phyloP scores from a whole-genome alignment of 1,140 invertebrate species.

The Drosophila parabipectinata region DNA sequence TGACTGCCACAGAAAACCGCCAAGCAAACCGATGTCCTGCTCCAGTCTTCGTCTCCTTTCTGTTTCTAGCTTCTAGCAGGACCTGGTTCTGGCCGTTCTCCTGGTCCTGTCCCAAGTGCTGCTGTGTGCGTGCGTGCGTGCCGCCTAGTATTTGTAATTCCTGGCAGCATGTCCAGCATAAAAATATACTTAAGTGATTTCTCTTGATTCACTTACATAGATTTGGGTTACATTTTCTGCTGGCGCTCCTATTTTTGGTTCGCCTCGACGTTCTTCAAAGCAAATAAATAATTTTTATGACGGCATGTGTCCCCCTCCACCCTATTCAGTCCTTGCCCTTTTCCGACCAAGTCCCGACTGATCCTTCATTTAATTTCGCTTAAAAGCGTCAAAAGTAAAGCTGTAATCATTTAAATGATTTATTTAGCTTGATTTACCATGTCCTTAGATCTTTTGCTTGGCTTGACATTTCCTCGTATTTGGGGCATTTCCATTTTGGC shows the following conservation, averaged over 20 bases:
- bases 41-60: slow-evolving; percentile 8
- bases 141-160: slow-evolving; percentile 77
- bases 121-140: slow-evolving; percentile 65
- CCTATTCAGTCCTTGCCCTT: slow-evolving; percentile 3
- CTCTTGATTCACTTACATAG: slow-evolving; percentile 82
- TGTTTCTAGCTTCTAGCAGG: slow-evolving; percentile 9
- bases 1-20: slow-evolving; percentile 68
- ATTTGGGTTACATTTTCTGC: slow-evolving; percentile 78
- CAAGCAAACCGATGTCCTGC: slow-evolving; percentile 43
- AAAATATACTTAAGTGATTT: slow-evolving; percentile 83
- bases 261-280: slow-evolving; percentile 51
- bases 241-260: slow-evolving; percentile 49
- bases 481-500: slow-evolving; percentile 21
- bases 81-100: neutral
- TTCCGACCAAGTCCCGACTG: slow-evolving; percentile 17
- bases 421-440: slow-evolving; percentile 77
- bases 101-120: slow-evolving; percentile 7
- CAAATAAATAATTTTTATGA: slow-evolving; percentile 82
- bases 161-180: slow-evolving; percentile 81
- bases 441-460: slow-evolving; percentile 68
- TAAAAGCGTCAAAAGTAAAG: slow-evolving; percentile 82
- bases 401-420: slow-evolving; percentile 83
- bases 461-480: slow-evolving; percentile 49
- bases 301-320: slow-evolving; percentile 30
- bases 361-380: slow-evolving; percentile 80